These are phyloP conservation scores for Melipona beecheii DNA, from an alignment of 2,888 invertebrate genomes.

Conservation along the genomic window DNA sequence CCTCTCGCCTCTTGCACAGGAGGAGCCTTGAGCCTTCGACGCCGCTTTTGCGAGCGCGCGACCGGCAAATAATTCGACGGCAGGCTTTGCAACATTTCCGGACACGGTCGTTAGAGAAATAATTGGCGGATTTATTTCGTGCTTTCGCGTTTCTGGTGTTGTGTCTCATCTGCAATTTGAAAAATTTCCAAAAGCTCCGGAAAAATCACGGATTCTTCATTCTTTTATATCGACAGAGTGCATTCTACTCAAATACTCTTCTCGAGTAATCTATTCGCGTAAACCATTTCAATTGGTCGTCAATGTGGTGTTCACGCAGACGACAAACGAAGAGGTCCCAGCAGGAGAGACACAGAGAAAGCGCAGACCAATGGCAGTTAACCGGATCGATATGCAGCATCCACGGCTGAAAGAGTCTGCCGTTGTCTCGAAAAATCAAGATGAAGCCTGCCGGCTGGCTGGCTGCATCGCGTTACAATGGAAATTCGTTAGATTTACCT, in stretches of 20 bases:
- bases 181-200: too few relatives aligned
- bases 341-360: not conserved
- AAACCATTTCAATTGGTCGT: not conserved
- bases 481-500: conserved; percentile 61
- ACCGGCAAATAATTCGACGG: conserved; percentile 18
- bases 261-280: too few relatives aligned
- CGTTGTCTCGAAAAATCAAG: conserved; percentile 24
- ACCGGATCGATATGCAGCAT: conserved; percentile 3
- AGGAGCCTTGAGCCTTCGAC: not conserved
- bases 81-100: not conserved
- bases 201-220: too few relatives aligned
- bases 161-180: not conserved
- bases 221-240: too few relatives aligned
- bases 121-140: conserved; percentile 2
- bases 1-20: not conserved
- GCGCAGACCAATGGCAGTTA: not conserved
- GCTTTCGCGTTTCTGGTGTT: too few relatives aligned
- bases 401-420: not conserved
- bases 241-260: too few relatives aligned
- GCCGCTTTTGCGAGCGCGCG: not conserved
- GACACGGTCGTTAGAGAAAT: not conserved
- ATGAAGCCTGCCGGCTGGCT: not conserved
- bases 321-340: not conserved
- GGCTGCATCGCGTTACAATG: conserved; percentile 44
- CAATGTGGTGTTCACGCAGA: not conserved